A percentile compares a stretch with the other conserved stretches of the same genome.
Evolutionary conservation across 1,140 invertebrate genomes (phyloP).

Genomic region (Zaprionus davidi): DNA sequence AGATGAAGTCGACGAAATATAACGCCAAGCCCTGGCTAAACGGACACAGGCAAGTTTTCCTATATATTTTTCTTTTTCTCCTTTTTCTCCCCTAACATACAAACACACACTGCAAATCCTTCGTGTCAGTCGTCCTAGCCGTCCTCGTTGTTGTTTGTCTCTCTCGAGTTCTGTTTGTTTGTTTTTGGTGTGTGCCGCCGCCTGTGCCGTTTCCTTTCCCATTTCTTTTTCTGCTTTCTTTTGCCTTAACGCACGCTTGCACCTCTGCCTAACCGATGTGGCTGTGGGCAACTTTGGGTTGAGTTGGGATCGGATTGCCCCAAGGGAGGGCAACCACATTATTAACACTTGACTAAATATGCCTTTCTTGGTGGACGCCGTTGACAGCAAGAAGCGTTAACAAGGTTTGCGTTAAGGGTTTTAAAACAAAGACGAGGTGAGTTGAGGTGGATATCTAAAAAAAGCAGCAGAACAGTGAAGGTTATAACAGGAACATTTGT

Average conservation of each 20-base stretch:
- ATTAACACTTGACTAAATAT: constrained; percentile 84
- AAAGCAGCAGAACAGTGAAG: background rate
- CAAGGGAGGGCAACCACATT: constrained; percentile 72
- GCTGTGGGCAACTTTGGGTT: background rate
- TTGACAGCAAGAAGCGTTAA: constrained; percentile 71
- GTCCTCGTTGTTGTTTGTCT: constrained; percentile 55
- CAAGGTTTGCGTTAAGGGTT: constrained; percentile 55
- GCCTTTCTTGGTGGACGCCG: constrained; percentile 79
- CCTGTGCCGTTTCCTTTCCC: background rate
- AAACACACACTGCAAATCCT: background rate
- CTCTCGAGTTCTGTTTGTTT: constrained; percentile 32
- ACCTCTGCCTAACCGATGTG: constrained; percentile 51
- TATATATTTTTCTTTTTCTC: constrained; percentile 33
- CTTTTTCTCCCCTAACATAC: background rate
- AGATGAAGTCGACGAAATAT: constrained; percentile 42
- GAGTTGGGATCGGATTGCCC: constrained; percentile 37
- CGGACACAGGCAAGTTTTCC: constrained; percentile 63
- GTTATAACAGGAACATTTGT: background rate
- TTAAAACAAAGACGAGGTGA: constrained; percentile 23
- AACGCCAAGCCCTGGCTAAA: constrained; percentile 46
- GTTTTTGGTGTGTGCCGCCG: background rate
- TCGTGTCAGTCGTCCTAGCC: constrained; percentile 30
- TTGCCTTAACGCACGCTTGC: constrained; percentile 76
- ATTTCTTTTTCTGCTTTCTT: constrained; percentile 30
- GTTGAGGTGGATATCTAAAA: background rate